These are phyloP conservation scores for Eupithecia pulchellata DNA, from an alignment of 2,888 invertebrate species.

Conservation along the genomic window DNA sequence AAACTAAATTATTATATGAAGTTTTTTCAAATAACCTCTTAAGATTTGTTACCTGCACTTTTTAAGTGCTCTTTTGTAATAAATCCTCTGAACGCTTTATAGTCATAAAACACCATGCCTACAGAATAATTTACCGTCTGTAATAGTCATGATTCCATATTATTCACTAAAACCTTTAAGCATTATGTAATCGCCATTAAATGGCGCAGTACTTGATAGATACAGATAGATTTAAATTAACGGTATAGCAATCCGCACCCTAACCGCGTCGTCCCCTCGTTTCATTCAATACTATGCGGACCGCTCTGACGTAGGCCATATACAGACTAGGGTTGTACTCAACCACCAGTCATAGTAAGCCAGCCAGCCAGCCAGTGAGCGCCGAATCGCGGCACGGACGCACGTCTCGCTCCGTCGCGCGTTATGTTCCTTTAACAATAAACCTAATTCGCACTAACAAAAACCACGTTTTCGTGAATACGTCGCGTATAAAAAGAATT, in stretches of 20 bases:
- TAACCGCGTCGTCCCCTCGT: conserved; percentile 51
- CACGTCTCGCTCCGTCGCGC: conserved; percentile 53
- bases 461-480: conserved; percentile 38
- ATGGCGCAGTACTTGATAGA: conserved; percentile 20
- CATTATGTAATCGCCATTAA: conserved; percentile 6
- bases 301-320: conserved; percentile 75
- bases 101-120: background rate
- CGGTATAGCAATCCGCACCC: conserved; percentile 40
- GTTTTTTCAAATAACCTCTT: background rate
- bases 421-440: conserved; percentile 29
- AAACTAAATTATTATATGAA: background rate
- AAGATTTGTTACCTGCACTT: background rate
- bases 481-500: conserved; percentile 42
- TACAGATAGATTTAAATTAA: conserved; percentile 33
- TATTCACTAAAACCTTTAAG: background rate
- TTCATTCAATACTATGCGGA: conserved; percentile 76
- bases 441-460: conserved; percentile 15
- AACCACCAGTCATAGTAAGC: conserved; percentile 40
- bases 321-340: conserved; percentile 59
- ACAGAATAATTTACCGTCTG: background rate
- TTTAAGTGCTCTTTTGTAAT: background rate
- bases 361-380: conserved; percentile 68
- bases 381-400: conserved; percentile 62
- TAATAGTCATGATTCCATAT: background rate
- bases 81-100: background rate